phyloP scores from a whole-genome alignment of 2,797 vertebrate genomes.

The Eupleurogrammus muticus region DNA sequence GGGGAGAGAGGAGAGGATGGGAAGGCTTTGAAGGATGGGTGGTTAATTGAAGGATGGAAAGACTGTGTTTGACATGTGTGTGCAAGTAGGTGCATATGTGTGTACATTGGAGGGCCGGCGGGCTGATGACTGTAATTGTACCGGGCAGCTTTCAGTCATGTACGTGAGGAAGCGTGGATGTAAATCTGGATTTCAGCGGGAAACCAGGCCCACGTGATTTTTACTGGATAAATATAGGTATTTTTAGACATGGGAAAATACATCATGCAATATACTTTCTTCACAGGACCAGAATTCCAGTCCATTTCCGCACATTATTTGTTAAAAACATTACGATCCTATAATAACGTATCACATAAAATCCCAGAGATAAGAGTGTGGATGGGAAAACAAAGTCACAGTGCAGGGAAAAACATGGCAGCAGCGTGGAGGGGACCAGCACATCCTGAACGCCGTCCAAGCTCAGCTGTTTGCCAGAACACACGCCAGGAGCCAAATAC shows the following conservation, averaged over 20 bases:
- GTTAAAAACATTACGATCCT: background rate
- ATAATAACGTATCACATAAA: background rate
- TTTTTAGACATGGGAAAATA: constrained; percentile 29
- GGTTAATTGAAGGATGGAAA: constrained; percentile 48
- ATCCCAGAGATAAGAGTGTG: background rate
- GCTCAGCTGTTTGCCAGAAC: constrained; percentile 58
- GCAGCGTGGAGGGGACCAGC: constrained; percentile 35
- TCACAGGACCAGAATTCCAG: background rate
- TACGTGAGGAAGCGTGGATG: constrained; percentile 35
- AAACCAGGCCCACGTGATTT: constrained; percentile 35
- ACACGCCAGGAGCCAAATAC: constrained; percentile 57
- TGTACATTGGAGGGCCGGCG: background rate
- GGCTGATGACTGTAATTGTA: constrained; percentile 59
- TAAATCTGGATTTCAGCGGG: constrained; percentile 29
- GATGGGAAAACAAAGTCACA: background rate
- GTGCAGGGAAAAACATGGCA: constrained; percentile 41
- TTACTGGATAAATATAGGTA: constrained; percentile 40
- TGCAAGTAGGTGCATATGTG: constrained; percentile 23
- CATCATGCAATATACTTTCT: background rate
- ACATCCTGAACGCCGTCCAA: constrained; percentile 51
- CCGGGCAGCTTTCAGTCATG: constrained; percentile 31
- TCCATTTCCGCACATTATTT: background rate
- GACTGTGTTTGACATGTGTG: constrained; percentile 57
- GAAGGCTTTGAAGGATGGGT: constrained; percentile 57
- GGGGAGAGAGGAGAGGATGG: constrained; percentile 31